A percentile compares a stretch with the other conserved stretches of the same genome.
Conservation (phyloP, 2,888 invertebrate species). For the Phyto melanocephala region DNA sequence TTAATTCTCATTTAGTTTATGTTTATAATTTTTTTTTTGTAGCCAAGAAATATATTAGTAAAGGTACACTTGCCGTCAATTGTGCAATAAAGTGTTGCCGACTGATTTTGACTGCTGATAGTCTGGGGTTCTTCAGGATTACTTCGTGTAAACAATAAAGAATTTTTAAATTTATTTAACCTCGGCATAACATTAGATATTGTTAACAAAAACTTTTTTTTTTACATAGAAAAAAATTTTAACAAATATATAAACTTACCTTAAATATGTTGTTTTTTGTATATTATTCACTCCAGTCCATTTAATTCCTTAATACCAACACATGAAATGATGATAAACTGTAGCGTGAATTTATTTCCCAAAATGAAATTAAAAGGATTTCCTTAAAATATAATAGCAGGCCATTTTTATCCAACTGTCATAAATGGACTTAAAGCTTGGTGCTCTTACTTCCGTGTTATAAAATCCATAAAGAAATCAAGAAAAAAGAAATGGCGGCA, state of each 20-base stretch:
- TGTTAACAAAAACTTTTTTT: no score
- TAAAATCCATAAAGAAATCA: background rate
- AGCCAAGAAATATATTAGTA: no score
- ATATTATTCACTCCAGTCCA: background rate
- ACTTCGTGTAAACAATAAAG: no score
- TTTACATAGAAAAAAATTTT: background rate
- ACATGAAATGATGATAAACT: background rate
- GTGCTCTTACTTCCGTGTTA: background rate
- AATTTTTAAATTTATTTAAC: no score
- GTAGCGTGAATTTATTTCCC: background rate
- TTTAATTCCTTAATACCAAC: constrained; percentile 7
- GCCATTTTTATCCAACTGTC: constrained; percentile 32
- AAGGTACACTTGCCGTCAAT: no score
- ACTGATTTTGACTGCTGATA: no score
- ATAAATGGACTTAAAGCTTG: background rate
- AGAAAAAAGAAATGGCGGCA: background rate
- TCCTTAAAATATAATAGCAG: constrained; percentile 28
- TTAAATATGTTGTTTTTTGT: background rate
- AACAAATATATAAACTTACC: constrained; percentile 40
- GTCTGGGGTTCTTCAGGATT: no score
- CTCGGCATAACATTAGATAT: no score
- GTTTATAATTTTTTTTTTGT: no score
- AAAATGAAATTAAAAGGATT: constrained; percentile 28
- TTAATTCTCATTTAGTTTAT: no score
- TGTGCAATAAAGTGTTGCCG: no score